phyloP scores from a whole-genome alignment of 2,888 invertebrate species.

The Scelioninae gen. 2 region DNA sequence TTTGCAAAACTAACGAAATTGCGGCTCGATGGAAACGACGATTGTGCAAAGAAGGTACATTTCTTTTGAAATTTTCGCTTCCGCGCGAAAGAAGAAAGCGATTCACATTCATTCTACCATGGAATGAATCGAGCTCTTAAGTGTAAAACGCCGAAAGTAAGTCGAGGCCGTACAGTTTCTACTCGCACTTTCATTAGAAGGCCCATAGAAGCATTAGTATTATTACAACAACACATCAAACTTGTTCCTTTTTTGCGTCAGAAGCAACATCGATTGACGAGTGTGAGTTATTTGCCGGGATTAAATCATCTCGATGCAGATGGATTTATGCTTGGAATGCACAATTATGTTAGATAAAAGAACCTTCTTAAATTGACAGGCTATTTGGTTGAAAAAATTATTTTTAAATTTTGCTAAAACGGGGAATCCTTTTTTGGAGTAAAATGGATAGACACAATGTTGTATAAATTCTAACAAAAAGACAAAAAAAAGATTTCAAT shows the following conservation, averaged over 20 bases:
- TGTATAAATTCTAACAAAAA: no score
- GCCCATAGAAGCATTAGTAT: conserved; percentile 37
- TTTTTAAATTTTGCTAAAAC: no score
- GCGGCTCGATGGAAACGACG: conserved; percentile 13
- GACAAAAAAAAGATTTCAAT: no score
- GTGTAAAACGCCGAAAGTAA: conserved; percentile 65
- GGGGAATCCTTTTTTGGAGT: no score
- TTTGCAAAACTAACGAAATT: background rate
- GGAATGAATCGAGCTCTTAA: conserved; percentile 45
- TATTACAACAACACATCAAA: conserved; percentile 35
- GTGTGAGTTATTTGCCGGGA: no score
- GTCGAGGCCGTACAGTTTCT: conserved; percentile 67
- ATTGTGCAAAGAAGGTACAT: conserved; percentile 15
- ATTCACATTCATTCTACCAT: conserved; percentile 35
- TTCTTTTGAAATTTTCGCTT: conserved; percentile 34
- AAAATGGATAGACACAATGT: no score
- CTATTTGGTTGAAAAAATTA: no score
- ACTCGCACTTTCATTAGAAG: conserved; percentile 64
- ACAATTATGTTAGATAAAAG: background rate
- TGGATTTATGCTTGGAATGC: no score
- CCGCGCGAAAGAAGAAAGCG: conserved; percentile 50
- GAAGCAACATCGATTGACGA: no score
- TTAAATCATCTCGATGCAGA: no score
- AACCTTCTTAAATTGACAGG: no score
- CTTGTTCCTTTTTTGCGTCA: conserved; percentile 3